Evolutionary conservation across 2,888 invertebrate species (phyloP), one percentile per base, ranked within the genome.

Genomic region (Neria commutata): DNA sequence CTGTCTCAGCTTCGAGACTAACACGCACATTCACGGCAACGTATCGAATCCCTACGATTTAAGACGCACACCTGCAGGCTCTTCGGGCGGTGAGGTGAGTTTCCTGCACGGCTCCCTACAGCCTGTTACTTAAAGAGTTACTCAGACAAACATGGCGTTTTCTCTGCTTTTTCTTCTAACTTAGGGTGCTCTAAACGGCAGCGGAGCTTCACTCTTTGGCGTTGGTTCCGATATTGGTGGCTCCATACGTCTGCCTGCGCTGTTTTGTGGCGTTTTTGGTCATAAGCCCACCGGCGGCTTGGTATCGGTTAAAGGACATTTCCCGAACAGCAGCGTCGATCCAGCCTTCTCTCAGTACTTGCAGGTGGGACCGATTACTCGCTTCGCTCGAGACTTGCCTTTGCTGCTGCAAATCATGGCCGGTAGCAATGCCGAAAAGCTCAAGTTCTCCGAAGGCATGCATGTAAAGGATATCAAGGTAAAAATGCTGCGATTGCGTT

Each of bases 141-240:
- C 8, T 24, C n/a, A 8, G 19, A 17, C 51, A 25, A 0, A 29
- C 24, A 21, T 1, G 21, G 40, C 14, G 8, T 17, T 19, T 42
- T 26, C 5, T 19, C 14, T 5, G 17, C 37, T 37, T 21, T 53
- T 75, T 23, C n/a, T n/a, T 70, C 88, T 10, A 19, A 29, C 29
- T n/a, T 10, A 69, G 89, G 90, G 85, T 0, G 88, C 91, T 0
- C 78, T 94, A 40, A 79, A 94, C 56, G 89, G 89, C 6, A 82
- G 89, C 54, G 94, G 89, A 5, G 93, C 91, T 25, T 88, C 91
- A 0, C 79, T 90, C 0, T 85, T 93, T 69, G 91, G 94, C 56
- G 82, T 95, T 63, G 90, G 90, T 3, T 93, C 94, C 0, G 95
- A 95, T 81, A 87, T 95, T 67, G 92, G 89, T 17, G 95, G 95